These are phyloP conservation scores for Recurvirostra avosetta DNA, from an alignment of 2,113 vertebrate genomes.

Conservation along the genomic window DNA sequence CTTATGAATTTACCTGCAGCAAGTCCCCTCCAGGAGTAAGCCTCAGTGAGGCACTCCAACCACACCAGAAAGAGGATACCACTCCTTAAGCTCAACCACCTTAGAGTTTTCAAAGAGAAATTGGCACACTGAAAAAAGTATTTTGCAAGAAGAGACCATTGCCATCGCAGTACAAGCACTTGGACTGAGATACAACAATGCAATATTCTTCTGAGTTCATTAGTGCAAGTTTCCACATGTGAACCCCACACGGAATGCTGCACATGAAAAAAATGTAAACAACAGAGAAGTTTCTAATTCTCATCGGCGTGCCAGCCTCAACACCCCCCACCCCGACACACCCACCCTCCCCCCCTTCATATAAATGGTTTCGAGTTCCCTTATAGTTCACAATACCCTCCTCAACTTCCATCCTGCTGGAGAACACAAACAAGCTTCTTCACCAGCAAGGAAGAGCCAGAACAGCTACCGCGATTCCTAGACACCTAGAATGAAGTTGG, in stretches of 20 bases:
- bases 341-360: conserved; percentile 33
- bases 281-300: conserved; percentile 62
- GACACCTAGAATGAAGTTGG: conserved; percentile 27
- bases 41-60: not conserved
- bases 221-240: conserved; percentile 69
- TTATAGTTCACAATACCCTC: conserved; percentile 20
- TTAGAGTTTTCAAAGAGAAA: conserved; percentile 67
- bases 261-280: conserved; percentile 72
- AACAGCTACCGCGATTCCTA: not conserved
- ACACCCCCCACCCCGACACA: not conserved
- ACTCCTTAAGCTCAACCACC: conserved; percentile 70
- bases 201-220: conserved; percentile 70
- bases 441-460: conserved; percentile 46
- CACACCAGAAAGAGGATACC: conserved; percentile 63
- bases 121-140: conserved; percentile 68
- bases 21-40: not conserved
- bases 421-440: not conserved
- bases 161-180: conserved; percentile 66
- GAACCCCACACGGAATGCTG: conserved; percentile 69
- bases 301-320: conserved; percentile 27
- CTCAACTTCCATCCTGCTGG: conserved; percentile 3
- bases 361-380: not conserved
- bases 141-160: conserved; percentile 74
- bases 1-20: not conserved
- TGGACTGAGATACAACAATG: conserved; percentile 68